phyloP scores from a whole-genome alignment of 2,888 invertebrate genomes.

The Cantharis nigra region DNA sequence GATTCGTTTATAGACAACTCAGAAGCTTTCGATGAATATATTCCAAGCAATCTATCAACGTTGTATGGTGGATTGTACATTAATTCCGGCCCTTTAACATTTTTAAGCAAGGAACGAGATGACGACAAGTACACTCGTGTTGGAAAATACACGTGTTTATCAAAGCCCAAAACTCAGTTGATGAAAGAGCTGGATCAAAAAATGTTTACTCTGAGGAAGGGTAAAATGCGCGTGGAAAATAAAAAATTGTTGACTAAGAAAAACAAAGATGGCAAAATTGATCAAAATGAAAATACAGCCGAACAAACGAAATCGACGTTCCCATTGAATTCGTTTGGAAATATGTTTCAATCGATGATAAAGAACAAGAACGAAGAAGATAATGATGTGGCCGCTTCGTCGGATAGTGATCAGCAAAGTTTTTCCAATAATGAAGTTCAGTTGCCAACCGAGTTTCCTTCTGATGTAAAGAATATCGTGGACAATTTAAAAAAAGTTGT shows the following conservation, averaged over 20 bases:
- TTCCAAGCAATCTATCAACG: background rate
- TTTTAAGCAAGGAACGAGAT: background rate
- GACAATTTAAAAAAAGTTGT: background rate
- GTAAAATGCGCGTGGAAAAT: background rate
- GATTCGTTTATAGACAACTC: background rate
- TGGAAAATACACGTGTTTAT: background rate
- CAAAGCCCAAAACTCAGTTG: background rate
- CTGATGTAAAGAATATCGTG: background rate
- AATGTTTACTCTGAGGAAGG: background rate
- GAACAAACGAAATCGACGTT: background rate
- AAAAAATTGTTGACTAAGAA: background rate
- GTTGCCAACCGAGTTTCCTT: background rate
- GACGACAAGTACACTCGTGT: background rate
- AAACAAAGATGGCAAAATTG: background rate
- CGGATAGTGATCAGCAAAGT: background rate
- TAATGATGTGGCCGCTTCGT: background rate
- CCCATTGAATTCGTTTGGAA: background rate
- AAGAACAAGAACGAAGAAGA: no score
- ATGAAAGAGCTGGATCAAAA: background rate
- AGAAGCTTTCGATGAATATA: background rate
- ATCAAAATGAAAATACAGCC: background rate
- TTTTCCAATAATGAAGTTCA: background rate
- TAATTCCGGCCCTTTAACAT: background rate
- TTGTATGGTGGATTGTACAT: background rate
- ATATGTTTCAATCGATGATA: background rate